Percentiles rank a stretch among this genome's conserved stretches.
Evolutionary conservation across 2,113 vertebrate genomes (phyloP).

Genomic region (Aegithalos caudatus): DNA sequence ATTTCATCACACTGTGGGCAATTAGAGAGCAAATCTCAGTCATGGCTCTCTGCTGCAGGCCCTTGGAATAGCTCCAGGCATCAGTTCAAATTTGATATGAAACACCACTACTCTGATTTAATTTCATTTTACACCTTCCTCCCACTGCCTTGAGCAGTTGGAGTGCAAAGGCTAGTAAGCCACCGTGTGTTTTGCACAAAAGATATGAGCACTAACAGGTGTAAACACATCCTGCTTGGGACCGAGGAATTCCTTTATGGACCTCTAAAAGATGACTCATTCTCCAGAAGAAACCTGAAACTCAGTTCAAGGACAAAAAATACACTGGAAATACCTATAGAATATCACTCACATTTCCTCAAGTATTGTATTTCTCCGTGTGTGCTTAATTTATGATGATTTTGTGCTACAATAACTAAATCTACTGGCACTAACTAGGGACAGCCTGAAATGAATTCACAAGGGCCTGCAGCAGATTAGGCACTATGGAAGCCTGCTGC

Average conservation of each 20-base stretch:
- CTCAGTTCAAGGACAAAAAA: background rate
- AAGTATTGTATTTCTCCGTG: background rate
- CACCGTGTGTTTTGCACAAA: background rate
- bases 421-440: background rate
- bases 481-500: background rate
- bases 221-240: background rate
- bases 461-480: background rate
- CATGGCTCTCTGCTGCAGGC: slow-evolving; percentile 11
- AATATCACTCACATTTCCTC: background rate
- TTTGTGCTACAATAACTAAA: background rate
- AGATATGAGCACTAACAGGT: slow-evolving; percentile 10
- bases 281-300: slow-evolving; percentile 18
- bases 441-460: background rate
- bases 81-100: slow-evolving; percentile 22
- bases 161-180: slow-evolving; percentile 31
- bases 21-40: slow-evolving; percentile 48
- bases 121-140: slow-evolving; percentile 51
- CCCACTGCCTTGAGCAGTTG: slow-evolving; percentile 39
- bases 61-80: slow-evolving; percentile 51
- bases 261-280: background rate
- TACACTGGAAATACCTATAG: background rate
- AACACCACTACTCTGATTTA: slow-evolving; percentile 34
- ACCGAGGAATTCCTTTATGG: slow-evolving; percentile 14
- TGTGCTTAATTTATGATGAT: background rate
- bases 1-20: slow-evolving; percentile 36